Percentiles rank a stretch among this genome's conserved stretches.
phyloP scores from a whole-genome alignment of 1,140 invertebrate genomes.

The Dinoponera quadriceps region DNA sequence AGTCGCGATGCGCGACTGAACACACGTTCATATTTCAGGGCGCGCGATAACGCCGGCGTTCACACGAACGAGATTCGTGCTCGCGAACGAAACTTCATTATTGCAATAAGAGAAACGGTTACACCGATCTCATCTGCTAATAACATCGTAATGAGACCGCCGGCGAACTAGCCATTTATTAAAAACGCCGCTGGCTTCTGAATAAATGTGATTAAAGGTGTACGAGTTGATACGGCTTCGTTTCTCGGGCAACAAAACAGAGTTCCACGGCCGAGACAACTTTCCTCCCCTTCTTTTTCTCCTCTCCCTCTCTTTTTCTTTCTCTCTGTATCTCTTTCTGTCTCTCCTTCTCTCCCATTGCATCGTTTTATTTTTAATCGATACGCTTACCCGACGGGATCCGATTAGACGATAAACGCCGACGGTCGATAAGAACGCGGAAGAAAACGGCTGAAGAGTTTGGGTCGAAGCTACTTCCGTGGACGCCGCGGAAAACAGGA shows the following conservation, averaged over 20 bases:
- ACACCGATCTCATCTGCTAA: background rate
- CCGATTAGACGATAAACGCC: constrained; percentile 2
- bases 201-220: constrained; percentile 40
- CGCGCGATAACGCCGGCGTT: too few species aligned
- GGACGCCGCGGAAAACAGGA: too few species aligned
- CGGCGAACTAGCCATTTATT: constrained; percentile 10
- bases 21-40: too few species aligned
- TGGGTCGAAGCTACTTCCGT: too few species aligned
- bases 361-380: constrained; percentile 9
- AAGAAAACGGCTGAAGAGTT: background rate
- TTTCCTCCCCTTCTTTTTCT: background rate
- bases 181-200: constrained; percentile 23
- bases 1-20: too few species aligned
- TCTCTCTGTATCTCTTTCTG: background rate
- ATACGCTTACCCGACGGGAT: background rate
- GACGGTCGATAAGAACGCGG: background rate
- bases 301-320: background rate
- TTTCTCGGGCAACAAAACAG: constrained; percentile 22
- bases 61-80: background rate
- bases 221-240: constrained; percentile 15
- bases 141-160: background rate
- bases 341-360: background rate
- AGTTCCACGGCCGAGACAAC: constrained; percentile 8
- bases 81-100: background rate
- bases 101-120: background rate